Conservation (phyloP, 2,113 vertebrate genomes). For the Jaculus jaculus region DNA sequence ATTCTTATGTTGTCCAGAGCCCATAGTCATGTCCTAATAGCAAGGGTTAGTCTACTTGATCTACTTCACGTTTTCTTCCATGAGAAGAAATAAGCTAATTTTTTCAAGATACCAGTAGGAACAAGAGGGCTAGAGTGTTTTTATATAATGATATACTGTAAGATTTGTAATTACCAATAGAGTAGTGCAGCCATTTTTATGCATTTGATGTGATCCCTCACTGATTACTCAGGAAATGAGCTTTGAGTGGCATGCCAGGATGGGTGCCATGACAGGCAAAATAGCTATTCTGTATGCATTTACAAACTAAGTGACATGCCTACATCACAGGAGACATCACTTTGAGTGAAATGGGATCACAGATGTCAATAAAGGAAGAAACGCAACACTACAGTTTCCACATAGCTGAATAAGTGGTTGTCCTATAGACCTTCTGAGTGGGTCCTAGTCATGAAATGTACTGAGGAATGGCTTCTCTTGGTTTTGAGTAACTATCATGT, state of each 20-base stretch:
- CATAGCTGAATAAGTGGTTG: constrained; percentile 48
- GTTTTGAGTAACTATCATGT: constrained; percentile 50
- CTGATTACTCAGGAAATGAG: constrained; percentile 75
- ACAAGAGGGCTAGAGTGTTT: constrained; percentile 53
- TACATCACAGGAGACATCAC: constrained; percentile 73
- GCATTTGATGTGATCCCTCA: constrained; percentile 67
- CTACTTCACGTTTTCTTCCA: constrained; percentile 42
- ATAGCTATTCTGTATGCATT: constrained; percentile 78
- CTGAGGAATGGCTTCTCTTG: background rate
- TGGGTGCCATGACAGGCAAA: constrained; percentile 77
- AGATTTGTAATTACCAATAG: constrained; percentile 66
- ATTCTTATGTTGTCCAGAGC: constrained; percentile 10
- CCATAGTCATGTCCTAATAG: constrained; percentile 24
- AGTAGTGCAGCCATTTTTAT: constrained; percentile 43
- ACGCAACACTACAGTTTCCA: constrained; percentile 53
- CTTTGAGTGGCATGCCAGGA: constrained; percentile 63
- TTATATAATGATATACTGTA: constrained; percentile 52
- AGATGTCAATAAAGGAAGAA: constrained; percentile 74
- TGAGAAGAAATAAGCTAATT: constrained; percentile 56
- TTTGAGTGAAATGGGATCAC: constrained; percentile 70
- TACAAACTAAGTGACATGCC: constrained; percentile 80
- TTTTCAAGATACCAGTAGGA: constrained; percentile 62
- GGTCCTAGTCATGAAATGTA: background rate
- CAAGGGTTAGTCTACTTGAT: background rate
- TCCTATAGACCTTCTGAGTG: background rate